Evolutionary conservation across 2,888 invertebrate genomes (phyloP).

Genomic region (Drosophila stalkeri): DNA sequence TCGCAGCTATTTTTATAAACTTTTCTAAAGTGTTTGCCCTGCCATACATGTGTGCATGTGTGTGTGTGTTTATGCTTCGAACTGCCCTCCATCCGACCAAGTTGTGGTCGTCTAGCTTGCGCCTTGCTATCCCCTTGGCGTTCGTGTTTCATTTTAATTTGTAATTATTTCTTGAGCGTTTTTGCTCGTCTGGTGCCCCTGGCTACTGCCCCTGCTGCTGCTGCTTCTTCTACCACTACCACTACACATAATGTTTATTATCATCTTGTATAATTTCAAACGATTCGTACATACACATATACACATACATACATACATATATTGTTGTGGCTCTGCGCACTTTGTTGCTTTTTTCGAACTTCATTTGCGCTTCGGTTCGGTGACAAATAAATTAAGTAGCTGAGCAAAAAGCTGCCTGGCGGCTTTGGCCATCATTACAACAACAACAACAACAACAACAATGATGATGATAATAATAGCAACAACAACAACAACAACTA

Average conservation of each 20-base stretch:
- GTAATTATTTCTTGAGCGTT: constrained; percentile 76
- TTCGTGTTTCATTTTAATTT: constrained; percentile 79
- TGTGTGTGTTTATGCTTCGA: not conserved
- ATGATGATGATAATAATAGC: not conserved
- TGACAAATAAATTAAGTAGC: constrained; percentile 80
- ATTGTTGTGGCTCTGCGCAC: constrained; percentile 37
- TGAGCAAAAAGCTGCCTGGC: constrained; percentile 51
- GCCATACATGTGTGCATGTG: not conserved
- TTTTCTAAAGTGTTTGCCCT: constrained; percentile 42
- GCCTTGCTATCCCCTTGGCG: constrained; percentile 20
- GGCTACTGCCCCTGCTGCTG: constrained; percentile 18
- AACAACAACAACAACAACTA: constrained; percentile 36
- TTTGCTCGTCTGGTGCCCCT: constrained; percentile 46
- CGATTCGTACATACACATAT: constrained; percentile 53
- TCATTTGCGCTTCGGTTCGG: constrained; percentile 79
- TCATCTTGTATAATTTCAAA: constrained; percentile 66
- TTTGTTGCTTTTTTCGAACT: constrained; percentile 68
- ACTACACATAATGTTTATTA: constrained; percentile 45
- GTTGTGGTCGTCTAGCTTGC: constrained; percentile 1
- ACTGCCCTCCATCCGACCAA: not conserved
- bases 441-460: constrained; percentile 28
- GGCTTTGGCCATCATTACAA: constrained; percentile 59
- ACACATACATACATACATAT: not conserved
- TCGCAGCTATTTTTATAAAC: constrained; percentile 70
- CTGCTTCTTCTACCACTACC: constrained; percentile 3